Evolutionary conservation across 2,888 invertebrate genomes (phyloP).

Genomic region (Spicauda simplicius): DNA sequence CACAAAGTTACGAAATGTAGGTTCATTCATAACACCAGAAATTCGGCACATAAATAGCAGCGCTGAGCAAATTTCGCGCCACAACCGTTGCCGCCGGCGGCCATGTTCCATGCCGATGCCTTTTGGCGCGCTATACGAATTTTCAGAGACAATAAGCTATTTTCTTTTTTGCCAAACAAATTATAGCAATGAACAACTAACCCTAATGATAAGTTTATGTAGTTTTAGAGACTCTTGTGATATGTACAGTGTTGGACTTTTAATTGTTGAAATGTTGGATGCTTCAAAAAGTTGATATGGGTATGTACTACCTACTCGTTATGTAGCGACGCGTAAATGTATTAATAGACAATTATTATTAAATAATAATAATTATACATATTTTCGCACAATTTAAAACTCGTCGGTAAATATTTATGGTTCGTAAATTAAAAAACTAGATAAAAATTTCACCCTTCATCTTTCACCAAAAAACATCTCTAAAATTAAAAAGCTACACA

Average conservation of each 20-base stretch:
- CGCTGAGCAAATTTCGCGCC: slow-evolving; percentile 60
- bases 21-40: slow-evolving; percentile 49
- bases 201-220: background rate
- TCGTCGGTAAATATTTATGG: no score
- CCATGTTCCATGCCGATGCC: slow-evolving; percentile 39
- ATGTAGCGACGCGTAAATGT: background rate
- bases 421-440: no score
- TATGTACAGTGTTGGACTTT: slow-evolving; percentile 22
- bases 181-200: background rate
- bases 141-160: slow-evolving; percentile 40
- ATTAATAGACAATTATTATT: background rate
- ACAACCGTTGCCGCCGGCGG: slow-evolving; percentile 49
- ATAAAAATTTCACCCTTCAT: no score
- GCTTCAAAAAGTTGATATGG: slow-evolving; percentile 36
- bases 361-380: background rate
- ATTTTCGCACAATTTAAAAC: background rate
- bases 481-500: no score
- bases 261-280: slow-evolving; percentile 34
- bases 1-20: slow-evolving; percentile 1
- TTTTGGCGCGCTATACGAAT: slow-evolving; percentile 29
- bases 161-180: slow-evolving; percentile 18
- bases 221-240: slow-evolving; percentile 14
- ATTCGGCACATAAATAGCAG: slow-evolving; percentile 57
- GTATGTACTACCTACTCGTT: slow-evolving; percentile 28
- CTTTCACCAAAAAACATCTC: no score